Base-by-base conservation (phyloP, 2,888 invertebrate species). In the Vanessa cardui region DNA sequence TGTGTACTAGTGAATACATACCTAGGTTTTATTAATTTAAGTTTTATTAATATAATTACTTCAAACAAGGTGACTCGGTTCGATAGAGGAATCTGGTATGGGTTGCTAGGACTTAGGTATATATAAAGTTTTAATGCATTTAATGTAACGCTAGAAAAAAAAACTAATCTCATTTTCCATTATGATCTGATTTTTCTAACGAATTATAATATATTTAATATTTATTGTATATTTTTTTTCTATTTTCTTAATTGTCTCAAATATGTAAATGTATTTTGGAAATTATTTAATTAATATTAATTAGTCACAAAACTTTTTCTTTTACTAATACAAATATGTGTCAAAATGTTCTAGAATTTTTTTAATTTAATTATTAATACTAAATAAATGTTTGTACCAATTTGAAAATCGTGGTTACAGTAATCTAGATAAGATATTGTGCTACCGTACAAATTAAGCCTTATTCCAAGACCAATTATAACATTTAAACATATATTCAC, bases 391-490 rank as follows among this genome's bases (percentile, higher is more conserved):
- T 26, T 26, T 26, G 26, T 26, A 26, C 26, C 26, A 26, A 26
- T 20, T 16, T 21, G 54, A 20, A 8, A 9, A 33, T 18, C n/a
- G 12, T 16, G 18, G 31, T 56, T 56, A 26, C 5, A 18, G 1
- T 56, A 47, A 9, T 54, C 26, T 56, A 56, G 56, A 39, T n/a
- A 18, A 56, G 33, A 52, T 26, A 52, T 26, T 21, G 26, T 56
- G 61, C 50, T 62, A 62, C 61, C 61, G 61, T 61, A 61, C 61
- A 62, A 62, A 50, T 20, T 50, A 50, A 62, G 61, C 61, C 61
- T 62, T 62, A 62, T 62, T 18, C 47, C 50, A 50, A 15, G 61
- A 62, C 61, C 61, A 62, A 62, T 62, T 62, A 49, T 50, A 62
- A 49, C 33, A 20, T 62, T 62, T 54, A 54, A 33, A 33, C 39